Conservation (phyloP, 2,888 invertebrate species). For the Maniola hyperantus region DNA sequence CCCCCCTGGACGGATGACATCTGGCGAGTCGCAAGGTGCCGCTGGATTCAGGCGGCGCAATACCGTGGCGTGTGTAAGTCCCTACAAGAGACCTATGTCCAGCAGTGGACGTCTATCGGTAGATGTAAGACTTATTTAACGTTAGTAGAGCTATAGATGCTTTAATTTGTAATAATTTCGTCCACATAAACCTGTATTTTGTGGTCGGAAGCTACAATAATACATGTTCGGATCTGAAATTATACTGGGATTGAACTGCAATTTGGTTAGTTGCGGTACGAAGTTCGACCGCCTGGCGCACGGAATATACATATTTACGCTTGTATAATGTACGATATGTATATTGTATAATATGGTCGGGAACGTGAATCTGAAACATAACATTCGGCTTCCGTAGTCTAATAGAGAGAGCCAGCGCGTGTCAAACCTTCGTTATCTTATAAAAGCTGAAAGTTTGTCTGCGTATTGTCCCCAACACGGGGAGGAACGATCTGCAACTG, state of each 20-base stretch:
- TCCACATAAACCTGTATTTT: conserved; percentile 20
- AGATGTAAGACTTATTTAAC: too few species aligned
- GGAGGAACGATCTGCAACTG: too few species aligned
- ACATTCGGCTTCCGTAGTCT: conserved; percentile 14
- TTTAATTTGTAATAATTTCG: conserved; percentile 12
- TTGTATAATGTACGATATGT: conserved; percentile 2
- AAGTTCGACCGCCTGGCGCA: conserved; percentile 11
- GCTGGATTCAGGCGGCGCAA: too few species aligned
- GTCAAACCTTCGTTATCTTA: too few species aligned
- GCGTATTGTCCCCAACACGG: too few species aligned
- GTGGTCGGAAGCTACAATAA: conserved; percentile 30
- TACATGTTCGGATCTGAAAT: conserved; percentile 24
- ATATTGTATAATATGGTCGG: conserved; percentile 10
- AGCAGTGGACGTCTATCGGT: too few species aligned
- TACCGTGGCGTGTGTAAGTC: too few species aligned
- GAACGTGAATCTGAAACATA: conserved; percentile 9
- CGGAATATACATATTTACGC: conserved; percentile 8
- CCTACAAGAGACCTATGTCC: too few species aligned
- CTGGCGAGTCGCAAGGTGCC: too few species aligned
- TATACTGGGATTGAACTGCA: conserved; percentile 27
- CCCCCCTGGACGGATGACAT: too few species aligned
- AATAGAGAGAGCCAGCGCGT: too few species aligned
- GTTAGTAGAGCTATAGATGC: neutral
- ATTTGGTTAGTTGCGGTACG: conserved; percentile 28
- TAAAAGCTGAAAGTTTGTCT: too few species aligned